phyloP scores from a whole-genome alignment of 1,140 invertebrate species.

The Nasonia giraulti region DNA sequence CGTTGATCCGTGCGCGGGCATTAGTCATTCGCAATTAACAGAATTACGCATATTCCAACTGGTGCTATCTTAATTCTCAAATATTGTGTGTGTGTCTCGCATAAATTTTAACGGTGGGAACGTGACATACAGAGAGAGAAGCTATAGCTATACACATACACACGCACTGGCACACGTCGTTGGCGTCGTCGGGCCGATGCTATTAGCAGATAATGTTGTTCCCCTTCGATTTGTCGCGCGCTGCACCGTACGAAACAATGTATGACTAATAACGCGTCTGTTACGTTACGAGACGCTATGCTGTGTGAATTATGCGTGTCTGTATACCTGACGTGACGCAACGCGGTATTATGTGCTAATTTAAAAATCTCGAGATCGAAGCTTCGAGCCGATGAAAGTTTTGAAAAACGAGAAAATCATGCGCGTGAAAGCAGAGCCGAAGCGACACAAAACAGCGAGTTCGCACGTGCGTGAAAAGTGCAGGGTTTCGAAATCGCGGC shows the following conservation, averaged over 20 bases:
- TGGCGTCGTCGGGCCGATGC: neutral
- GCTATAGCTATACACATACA: neutral
- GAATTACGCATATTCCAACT: too few relatives aligned
- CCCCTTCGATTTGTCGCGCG: neutral
- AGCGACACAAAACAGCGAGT: neutral
- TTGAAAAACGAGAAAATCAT: neutral
- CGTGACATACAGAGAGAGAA: neutral
- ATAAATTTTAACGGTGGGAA: neutral
- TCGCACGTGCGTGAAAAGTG: slow-evolving; percentile 35
- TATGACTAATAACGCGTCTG: neutral
- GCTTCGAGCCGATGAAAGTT: neutral
- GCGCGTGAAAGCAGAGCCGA: neutral
- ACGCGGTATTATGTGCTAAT: neutral
- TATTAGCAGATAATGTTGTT: neutral
- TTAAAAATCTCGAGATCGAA: neutral
- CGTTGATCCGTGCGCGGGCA: neutral
- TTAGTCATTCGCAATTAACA: neutral
- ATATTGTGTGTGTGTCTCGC: neutral
- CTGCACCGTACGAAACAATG: neutral
- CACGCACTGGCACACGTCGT: neutral
- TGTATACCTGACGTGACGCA: neutral
- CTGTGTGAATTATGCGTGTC: neutral
- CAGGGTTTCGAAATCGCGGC: slow-evolving; percentile 12
- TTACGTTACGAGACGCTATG: neutral
- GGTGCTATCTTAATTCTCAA: neutral